Conservation (phyloP, 2,797 vertebrate species). For the Linurgus olivaceus region DNA sequence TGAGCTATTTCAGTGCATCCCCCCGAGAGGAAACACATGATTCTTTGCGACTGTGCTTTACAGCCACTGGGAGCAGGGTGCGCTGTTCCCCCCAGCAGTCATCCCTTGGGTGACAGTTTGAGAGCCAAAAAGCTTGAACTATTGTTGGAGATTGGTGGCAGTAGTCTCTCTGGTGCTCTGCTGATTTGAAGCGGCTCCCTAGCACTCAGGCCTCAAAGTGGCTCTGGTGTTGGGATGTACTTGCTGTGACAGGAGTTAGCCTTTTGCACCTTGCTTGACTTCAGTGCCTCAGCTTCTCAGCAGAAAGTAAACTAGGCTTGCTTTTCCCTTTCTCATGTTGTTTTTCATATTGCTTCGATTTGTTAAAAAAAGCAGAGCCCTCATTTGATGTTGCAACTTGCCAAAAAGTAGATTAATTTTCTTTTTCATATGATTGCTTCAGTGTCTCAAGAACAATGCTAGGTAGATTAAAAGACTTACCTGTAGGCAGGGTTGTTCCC, state of each 20-base stretch:
- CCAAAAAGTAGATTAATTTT: not conserved
- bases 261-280: not conserved
- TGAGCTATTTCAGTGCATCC: not conserved
- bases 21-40: rapidly evolving
- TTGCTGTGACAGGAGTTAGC: not conserved
- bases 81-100: not conserved
- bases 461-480: not conserved
- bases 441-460: not conserved
- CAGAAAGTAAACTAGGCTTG: not conserved
- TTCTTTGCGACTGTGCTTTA: not conserved
- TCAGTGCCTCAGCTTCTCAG: not conserved
- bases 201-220: not conserved
- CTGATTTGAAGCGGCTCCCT: not conserved
- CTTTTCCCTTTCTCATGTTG: not conserved
- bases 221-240: rapidly evolving
- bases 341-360: not conserved
- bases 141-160: not conserved
- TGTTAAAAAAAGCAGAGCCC: not conserved
- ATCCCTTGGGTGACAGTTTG: not conserved
- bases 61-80: not conserved
- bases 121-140: not conserved
- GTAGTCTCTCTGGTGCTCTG: not conserved
- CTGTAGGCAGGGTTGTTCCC: not conserved
- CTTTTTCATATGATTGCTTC: not conserved
- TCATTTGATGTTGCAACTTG: not conserved